Base-by-base conservation (phyloP, 2,888 invertebrate genomes). In the Camponotus fellah region DNA sequence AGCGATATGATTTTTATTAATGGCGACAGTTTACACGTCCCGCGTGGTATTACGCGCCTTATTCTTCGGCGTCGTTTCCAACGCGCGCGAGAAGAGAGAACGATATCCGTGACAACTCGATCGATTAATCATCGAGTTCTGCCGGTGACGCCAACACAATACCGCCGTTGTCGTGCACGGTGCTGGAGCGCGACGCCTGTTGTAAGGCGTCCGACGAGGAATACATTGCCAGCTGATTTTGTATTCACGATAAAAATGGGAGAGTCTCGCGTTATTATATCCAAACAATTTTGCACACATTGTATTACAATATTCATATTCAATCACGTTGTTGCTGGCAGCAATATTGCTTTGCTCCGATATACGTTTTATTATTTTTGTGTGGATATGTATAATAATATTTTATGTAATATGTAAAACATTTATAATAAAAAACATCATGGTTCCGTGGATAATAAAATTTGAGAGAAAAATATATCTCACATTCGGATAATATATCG, bases 1-100 rank as follows among this genome's bases (percentile, higher is more conserved):
- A 92, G 91, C 88, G 84, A 87, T 91, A 91, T 91, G 92, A 93
- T 93, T 92, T 93, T 93, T 94, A 93, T 94, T 93, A 92, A 94
- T 92, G 93, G 86, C 80, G 60, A 32, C n/a, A 10, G 8, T 21
- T 53, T 46, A 56, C 37, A 17, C 83, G 83, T 77, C 85, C 85
- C 82, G 82, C 43, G 26, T 26, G 82, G 82, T 85, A 87, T 83
- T 87, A 84, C 83, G 76, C 71, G 65, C 49, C 71, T 82, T 68
- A 86, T 86, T 85, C 86, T 75, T 82, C 80, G 84, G 77, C 65
- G 40, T 58, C 75, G 79, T 84, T 88, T 43, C 68, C 82, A 37
- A 85, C 72, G 74, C 82, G 77, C 76, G 65, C 72, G 46, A 46
- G 26, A 26, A 40, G 21, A 26, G 43, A 65, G 66, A 77, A 32